Evolutionary conservation across 2,113 vertebrate species (phyloP), one percentile per base, ranked within the genome.

Genomic region (Pyxicephalus adspersus): DNA sequence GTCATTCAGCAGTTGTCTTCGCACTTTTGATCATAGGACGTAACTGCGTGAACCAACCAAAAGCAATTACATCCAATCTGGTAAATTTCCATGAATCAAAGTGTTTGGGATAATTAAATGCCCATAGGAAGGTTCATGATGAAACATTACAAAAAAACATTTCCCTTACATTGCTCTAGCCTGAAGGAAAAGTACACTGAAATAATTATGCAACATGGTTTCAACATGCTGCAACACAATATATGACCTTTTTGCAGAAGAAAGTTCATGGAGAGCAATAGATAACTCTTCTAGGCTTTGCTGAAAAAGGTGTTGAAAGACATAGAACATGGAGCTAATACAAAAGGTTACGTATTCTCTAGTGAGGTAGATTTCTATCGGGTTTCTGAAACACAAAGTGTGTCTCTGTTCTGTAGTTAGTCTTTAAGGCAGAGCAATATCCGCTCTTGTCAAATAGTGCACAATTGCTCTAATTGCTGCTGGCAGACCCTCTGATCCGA

Each of bases 351-450:
- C 20, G n/a, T 22, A 15, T 55, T 20, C 18, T 15, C 28, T 65
- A 22, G 84, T 96, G 97, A 99, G 97, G 98, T 99, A 99, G 97
- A 95, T 93, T 84, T 92, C 84, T 85, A 89, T 89, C 71, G 86
- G 91, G 88, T 87, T 90, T 92, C 87, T 65, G 88, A 87, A 87
- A 89, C 85, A 84, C 76, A 80, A 87, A 52, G 87, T 85, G 91
- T 87, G 31, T 63, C 51, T 17, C 18, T 51, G 64, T 80, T 84
- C 71, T 57, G 85, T 54, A 83, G 73, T 76, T 85, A 87, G 79
- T 85, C 77, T 70, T 87, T 86, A 83, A 63, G 86, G 87, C 51
- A 58, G 84, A 78, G 85, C 72, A 67, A 5, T 0, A 50, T 83
- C 78, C 65, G 57, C 85, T 88, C 75, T 76, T 75, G 85, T 88